Conservation (phyloP, 2,797 vertebrate species). For the Clarias laeviceps region DNA sequence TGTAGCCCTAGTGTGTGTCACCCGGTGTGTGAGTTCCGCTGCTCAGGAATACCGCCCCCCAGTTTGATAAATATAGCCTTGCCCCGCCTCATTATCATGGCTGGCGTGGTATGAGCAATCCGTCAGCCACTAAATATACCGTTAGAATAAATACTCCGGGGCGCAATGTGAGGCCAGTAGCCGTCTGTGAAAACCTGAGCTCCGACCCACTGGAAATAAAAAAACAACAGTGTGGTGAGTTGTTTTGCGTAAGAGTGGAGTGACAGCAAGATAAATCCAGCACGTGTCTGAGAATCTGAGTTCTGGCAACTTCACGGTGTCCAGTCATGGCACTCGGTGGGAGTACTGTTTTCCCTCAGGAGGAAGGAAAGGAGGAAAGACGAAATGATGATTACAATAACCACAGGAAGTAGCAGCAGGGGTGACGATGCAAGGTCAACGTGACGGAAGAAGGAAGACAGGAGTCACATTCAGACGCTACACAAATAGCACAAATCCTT, state of each 20-base stretch:
- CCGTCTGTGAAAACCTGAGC: slow-evolving; percentile 54
- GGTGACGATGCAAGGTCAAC: slow-evolving; percentile 35
- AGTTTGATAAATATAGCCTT: slow-evolving; percentile 76
- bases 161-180: slow-evolving; percentile 25
- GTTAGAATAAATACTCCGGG: slow-evolving; percentile 69
- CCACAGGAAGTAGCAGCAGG: slow-evolving; percentile 57
- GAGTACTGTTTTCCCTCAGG: slow-evolving; percentile 53
- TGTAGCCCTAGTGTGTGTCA: slow-evolving; percentile 59
- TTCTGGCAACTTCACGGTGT: slow-evolving; percentile 65
- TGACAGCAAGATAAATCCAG: slow-evolving; percentile 47
- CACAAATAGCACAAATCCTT: slow-evolving; percentile 10
- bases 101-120: slow-evolving; percentile 69
- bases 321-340: slow-evolving; percentile 70
- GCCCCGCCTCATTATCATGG: slow-evolving; percentile 79
- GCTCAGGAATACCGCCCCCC: slow-evolving; percentile 69
- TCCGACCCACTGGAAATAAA: slow-evolving; percentile 55
- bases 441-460: slow-evolving; percentile 13
- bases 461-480: slow-evolving; percentile 1
- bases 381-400: slow-evolving; percentile 53
- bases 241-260: slow-evolving; percentile 55
- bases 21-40: slow-evolving; percentile 55
- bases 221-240: slow-evolving; percentile 41
- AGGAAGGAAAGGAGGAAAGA: slow-evolving; percentile 41
- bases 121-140: slow-evolving; percentile 77
- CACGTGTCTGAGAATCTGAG: slow-evolving; percentile 54